Evolutionary conservation across 1,140 invertebrate species (phyloP).

Genomic region (Calycopis cecrops): DNA sequence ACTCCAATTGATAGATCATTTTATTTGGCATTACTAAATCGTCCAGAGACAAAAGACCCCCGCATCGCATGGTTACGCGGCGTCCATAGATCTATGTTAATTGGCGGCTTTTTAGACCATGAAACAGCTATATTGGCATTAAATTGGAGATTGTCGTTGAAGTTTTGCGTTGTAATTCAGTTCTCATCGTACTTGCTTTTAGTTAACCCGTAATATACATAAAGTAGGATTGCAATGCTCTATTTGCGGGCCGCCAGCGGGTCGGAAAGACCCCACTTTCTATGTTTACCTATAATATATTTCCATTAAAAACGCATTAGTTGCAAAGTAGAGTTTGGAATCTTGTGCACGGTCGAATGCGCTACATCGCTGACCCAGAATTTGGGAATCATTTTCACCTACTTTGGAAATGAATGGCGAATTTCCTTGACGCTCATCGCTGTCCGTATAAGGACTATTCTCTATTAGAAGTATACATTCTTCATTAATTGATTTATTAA

Average conservation of each 20-base stretch:
- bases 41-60: slow-evolving; percentile 15
- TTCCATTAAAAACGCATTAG: slow-evolving; percentile 15
- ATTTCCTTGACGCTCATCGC: not conserved
- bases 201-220: slow-evolving; percentile 2
- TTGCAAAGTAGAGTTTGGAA: not conserved
- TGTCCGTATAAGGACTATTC: too few species aligned
- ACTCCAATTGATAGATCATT: slow-evolving; percentile 23
- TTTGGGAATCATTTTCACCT: slow-evolving; percentile 3
- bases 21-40: slow-evolving; percentile 26
- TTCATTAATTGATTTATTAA: too few species aligned
- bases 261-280: slow-evolving; percentile 11
- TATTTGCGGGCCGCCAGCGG: slow-evolving; percentile 24
- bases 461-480: too few species aligned
- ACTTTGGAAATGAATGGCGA: slow-evolving; percentile 1
- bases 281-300: slow-evolving; percentile 15
- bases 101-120: slow-evolving; percentile 45
- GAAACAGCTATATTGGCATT: slow-evolving; percentile 44
- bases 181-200: slow-evolving; percentile 6
- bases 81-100: slow-evolving; percentile 19
- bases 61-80: not conserved
- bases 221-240: slow-evolving; percentile 21
- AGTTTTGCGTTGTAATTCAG: slow-evolving; percentile 12
- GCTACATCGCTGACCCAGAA: slow-evolving; percentile 5
- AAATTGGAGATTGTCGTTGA: slow-evolving; percentile 40
- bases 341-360: not conserved